Evolutionary conservation across 2,113 vertebrate species (phyloP).

Genomic region (Corythoichthys intestinalis): DNA sequence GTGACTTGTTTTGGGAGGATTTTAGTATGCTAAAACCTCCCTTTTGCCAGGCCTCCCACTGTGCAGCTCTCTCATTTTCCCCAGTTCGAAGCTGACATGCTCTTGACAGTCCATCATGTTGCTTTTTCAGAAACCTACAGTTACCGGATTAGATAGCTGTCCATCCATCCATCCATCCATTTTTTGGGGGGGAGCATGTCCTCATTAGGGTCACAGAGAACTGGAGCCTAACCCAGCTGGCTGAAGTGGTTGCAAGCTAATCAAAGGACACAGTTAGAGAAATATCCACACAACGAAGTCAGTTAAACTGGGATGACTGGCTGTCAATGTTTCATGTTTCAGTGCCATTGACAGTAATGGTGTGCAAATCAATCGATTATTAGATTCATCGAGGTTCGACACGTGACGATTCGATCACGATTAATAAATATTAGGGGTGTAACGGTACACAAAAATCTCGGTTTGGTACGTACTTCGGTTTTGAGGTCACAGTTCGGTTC

Average conservation of each 20-base stretch:
- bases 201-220: not conserved
- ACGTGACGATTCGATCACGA: no score
- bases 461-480: no score
- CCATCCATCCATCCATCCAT: not conserved
- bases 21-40: slow-evolving; percentile 57
- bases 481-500: no score
- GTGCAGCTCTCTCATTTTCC: slow-evolving; percentile 3
- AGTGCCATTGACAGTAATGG: not conserved
- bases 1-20: slow-evolving; percentile 64
- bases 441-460: no score
- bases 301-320: no score
- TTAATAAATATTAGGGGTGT: no score
- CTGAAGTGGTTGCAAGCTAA: not conserved
- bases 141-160: slow-evolving; percentile 1
- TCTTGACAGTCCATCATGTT: slow-evolving; percentile 27
- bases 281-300: not conserved
- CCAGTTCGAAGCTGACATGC: slow-evolving; percentile 24
- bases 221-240: not conserved
- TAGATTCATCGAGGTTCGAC: no score
- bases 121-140: slow-evolving; percentile 45
- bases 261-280: not conserved
- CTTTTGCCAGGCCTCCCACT: slow-evolving; percentile 3
- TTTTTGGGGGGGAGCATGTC: not conserved
- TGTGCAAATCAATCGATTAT: not conserved
- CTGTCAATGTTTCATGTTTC: no score